These are phyloP conservation scores for Lytechinus variegatus DNA, from an alignment of 35 echinoderm and acorn worm species.

Conservation along the genomic window DNA sequence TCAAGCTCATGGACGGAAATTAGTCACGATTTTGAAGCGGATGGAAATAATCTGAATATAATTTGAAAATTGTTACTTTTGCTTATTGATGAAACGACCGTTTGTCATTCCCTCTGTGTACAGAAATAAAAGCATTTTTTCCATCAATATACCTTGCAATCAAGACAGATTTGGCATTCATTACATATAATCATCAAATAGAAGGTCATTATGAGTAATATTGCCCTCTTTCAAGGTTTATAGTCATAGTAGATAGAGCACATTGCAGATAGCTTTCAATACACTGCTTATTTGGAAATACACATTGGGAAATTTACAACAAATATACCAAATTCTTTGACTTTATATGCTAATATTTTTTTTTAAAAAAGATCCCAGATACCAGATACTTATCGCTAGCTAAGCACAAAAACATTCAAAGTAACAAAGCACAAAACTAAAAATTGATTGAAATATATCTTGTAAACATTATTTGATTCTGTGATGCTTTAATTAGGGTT, in stretches of 20 bases:
- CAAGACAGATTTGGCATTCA: background rate
- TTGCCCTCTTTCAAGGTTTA: background rate
- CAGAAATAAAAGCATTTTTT: background rate
- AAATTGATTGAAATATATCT: too few relatives aligned
- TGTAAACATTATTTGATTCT: too few relatives aligned
- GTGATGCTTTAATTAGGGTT: too few relatives aligned
- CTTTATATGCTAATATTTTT: background rate
- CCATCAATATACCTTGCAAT: background rate
- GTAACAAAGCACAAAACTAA: background rate
- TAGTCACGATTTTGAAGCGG: conserved; percentile 9
- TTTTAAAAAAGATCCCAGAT: background rate
- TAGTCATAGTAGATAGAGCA: background rate
- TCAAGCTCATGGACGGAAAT: background rate
- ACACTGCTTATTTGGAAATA: background rate
- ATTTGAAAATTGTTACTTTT: background rate
- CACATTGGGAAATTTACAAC: background rate
- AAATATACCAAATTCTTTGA: background rate
- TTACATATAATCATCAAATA: background rate
- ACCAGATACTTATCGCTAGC: background rate
- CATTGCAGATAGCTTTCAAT: background rate
- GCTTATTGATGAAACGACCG: background rate
- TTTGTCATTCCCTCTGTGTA: background rate
- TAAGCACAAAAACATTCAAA: background rate
- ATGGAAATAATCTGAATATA: background rate
- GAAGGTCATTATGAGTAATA: conserved; percentile 14